These are phyloP conservation scores for Lasius fuliginosus DNA, from an alignment of 2,888 invertebrate species.

Conservation along the genomic window DNA sequence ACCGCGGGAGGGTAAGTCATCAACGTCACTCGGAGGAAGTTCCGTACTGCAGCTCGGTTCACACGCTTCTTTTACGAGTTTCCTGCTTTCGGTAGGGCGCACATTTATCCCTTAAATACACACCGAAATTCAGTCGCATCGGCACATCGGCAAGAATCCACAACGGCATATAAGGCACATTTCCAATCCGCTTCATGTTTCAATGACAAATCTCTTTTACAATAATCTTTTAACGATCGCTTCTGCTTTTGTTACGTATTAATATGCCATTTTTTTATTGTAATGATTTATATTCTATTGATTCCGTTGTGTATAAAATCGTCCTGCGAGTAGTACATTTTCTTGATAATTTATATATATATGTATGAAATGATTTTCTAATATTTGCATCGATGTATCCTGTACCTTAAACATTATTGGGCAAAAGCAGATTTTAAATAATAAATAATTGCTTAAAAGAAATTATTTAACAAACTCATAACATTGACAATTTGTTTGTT, in stretches of 20 bases:
- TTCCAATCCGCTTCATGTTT: constrained; percentile 13
- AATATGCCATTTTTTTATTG: background rate
- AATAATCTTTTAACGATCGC: background rate
- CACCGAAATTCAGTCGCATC: constrained; percentile 58
- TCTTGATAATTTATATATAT: background rate
- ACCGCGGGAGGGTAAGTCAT: constrained; percentile 93
- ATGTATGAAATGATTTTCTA: background rate
- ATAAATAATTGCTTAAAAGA: background rate
- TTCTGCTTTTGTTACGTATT: background rate
- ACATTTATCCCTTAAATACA: constrained; percentile 70
- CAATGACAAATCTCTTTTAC: background rate
- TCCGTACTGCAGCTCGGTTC: constrained; percentile 80
- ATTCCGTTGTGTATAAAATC: constrained; percentile 6
- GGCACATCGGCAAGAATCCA: constrained; percentile 67
- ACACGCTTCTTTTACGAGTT: constrained; percentile 78
- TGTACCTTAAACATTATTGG: background rate
- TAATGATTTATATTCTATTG: background rate
- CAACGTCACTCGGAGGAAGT: constrained; percentile 79
- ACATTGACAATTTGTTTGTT: background rate
- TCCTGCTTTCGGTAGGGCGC: constrained; percentile 77
- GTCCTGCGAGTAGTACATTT: background rate
- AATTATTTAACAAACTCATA: background rate
- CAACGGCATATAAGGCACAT: constrained; percentile 56
- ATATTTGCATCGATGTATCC: background rate
- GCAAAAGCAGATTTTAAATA: background rate